Conservation (phyloP, 1,140 invertebrate genomes). For the Akabosia matsudoensis region DNA sequence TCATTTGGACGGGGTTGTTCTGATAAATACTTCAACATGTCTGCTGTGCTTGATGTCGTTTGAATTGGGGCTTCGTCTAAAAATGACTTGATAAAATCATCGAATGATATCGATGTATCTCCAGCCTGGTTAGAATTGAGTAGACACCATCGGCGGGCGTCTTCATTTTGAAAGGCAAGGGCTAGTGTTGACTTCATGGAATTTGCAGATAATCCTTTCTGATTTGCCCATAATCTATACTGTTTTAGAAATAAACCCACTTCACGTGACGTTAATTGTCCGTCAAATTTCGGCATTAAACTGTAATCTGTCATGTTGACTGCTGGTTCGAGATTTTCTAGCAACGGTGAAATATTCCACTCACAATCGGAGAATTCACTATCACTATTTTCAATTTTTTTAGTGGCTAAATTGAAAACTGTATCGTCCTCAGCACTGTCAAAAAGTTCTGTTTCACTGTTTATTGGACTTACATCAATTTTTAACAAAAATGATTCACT, state of each 20-base stretch:
- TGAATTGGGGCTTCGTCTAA: background rate
- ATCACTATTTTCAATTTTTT: no score
- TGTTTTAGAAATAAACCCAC: background rate
- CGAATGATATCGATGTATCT: background rate
- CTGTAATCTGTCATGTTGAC: background rate
- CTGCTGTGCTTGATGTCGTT: background rate
- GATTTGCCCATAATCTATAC: background rate
- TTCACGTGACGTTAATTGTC: background rate
- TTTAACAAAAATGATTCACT: no score
- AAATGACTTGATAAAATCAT: background rate
- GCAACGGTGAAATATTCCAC: no score
- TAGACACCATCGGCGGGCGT: background rate
- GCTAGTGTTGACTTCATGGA: background rate
- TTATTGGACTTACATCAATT: no score
- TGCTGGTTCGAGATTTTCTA: no score
- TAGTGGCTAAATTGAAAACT: no score
- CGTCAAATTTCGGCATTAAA: background rate
- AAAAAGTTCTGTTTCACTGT: no score
- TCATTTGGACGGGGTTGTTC: background rate
- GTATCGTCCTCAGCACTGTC: no score
- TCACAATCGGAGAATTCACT: no score
- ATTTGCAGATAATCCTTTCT: background rate
- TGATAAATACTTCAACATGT: background rate
- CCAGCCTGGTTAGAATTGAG: background rate
- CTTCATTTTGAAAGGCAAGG: slow-evolving; percentile 4